Evolutionary conservation across 2,113 vertebrate species (phyloP).

Genomic region (Triplophysa rosa): DNA sequence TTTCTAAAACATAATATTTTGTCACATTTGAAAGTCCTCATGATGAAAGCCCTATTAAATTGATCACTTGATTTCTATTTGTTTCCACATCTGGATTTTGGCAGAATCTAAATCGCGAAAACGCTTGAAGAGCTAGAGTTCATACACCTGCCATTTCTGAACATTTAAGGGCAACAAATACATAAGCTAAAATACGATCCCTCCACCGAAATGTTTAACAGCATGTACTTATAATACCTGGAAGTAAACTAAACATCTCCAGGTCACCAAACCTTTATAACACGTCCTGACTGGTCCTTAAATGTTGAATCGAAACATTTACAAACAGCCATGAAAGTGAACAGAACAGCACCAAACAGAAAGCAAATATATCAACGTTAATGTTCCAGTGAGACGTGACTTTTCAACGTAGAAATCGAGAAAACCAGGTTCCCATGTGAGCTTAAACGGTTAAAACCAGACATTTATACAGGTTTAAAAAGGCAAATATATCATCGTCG

Average conservation of each 20-base stretch:
- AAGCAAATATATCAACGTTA: constrained; percentile 6
- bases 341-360: constrained; percentile 59
- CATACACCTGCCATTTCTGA: constrained; percentile 48
- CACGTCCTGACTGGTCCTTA: constrained; percentile 30
- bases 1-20: constrained; percentile 38
- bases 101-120: constrained; percentile 47
- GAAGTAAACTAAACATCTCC: constrained; percentile 45
- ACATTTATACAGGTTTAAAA: constrained; percentile 43
- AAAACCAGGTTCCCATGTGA: constrained; percentile 43
- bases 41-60: constrained; percentile 37
- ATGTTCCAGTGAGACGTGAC: constrained; percentile 41
- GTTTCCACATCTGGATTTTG: background rate
- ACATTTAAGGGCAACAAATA: constrained; percentile 41
- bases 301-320: constrained; percentile 10
- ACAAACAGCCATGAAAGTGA: constrained; percentile 40
- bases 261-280: constrained; percentile 43
- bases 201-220: constrained; percentile 56
- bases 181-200: constrained; percentile 49
- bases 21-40: constrained; percentile 38
- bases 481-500: constrained; percentile 36
- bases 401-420: background rate
- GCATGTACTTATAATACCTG: constrained; percentile 42
- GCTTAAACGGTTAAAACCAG: constrained; percentile 44
- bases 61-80: background rate
- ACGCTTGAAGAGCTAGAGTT: constrained; percentile 64